Evolutionary conservation across 2,113 vertebrate species (phyloP), one percentile per base, ranked within the genome.

Genomic region (Spea bombifrons): DNA sequence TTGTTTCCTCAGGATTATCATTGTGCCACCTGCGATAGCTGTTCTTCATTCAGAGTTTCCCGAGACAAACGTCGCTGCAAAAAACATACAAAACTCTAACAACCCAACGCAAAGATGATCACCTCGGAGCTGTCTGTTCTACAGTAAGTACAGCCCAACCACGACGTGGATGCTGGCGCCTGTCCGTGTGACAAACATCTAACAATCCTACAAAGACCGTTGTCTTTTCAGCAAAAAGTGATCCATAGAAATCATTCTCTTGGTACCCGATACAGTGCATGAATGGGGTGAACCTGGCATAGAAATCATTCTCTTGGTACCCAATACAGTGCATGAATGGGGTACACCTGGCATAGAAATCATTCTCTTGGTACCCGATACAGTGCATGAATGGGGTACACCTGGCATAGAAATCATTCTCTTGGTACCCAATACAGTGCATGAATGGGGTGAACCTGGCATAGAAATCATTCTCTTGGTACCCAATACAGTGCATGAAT

Each of bases 111-210:
- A 53, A 63, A 59, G n/a, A 80, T 80, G 78, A 80, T 80, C 55
- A 80, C 78, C 17, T 80, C 78, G 0, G 78, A 80, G 53, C 52
- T 80, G 44, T 74, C 78, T 2, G 78, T 80, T 44, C 48, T 80
- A n/a, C 78, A 80, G 78, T 80, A 74, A 74, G 78, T 80, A 49
- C 52, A 59, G 10, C 5, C 16, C 3, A 8, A 15, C 12, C 30
- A 30, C 30, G 2, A 30, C 30, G 30, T 30, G 30, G 30, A 30
- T 2, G 30, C 30, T 30, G 30, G 30, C 30, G 30, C 30, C 30
- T 30, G 30, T 30, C 30, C 30, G 2, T 30, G 30, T 30, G 30
- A 30, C 30, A 30, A 30, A 30, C 30, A 30, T 30, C 30, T 30
- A 30, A 30, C 30, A 30, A 30, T 30, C 30, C 30, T 30, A 30